Evolutionary conservation across 2,113 vertebrate species (phyloP).

Genomic region (Progne subis): DNA sequence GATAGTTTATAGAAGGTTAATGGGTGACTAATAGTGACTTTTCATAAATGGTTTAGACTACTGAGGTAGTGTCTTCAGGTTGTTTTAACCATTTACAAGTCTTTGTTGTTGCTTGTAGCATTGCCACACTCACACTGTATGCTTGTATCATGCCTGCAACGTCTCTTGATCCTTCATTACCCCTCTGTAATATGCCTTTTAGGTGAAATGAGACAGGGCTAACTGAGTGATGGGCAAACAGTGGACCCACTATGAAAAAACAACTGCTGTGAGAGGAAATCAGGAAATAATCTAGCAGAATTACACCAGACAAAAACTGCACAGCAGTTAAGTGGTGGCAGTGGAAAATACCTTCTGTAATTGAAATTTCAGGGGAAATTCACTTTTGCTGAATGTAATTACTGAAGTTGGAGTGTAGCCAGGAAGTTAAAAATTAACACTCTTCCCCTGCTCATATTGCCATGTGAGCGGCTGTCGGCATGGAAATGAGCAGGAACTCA

Average conservation of each 20-base stretch:
- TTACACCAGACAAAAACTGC: conserved; percentile 3
- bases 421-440: conserved; percentile 42
- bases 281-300: conserved; percentile 45
- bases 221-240: conserved; percentile 39
- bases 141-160: not conserved
- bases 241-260: conserved; percentile 33
- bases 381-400: conserved; percentile 52
- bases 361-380: conserved; percentile 64
- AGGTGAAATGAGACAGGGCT: conserved; percentile 14
- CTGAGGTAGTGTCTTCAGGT: conserved; percentile 6
- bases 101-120: not conserved
- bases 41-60: conserved; percentile 25
- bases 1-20: conserved; percentile 60
- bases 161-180: not conserved
- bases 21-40: conserved; percentile 39
- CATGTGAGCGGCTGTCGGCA: not conserved
- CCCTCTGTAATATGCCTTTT: not conserved
- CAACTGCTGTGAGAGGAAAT: conserved; percentile 24
- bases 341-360: conserved; percentile 65
- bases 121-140: not conserved
- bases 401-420: conserved; percentile 39
- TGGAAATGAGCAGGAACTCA: not conserved
- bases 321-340: conserved; percentile 42
- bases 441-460: not conserved
- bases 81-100: conserved; percentile 18